Conservation (phyloP, 1,140 invertebrate genomes). For the Psix sp. region DNA sequence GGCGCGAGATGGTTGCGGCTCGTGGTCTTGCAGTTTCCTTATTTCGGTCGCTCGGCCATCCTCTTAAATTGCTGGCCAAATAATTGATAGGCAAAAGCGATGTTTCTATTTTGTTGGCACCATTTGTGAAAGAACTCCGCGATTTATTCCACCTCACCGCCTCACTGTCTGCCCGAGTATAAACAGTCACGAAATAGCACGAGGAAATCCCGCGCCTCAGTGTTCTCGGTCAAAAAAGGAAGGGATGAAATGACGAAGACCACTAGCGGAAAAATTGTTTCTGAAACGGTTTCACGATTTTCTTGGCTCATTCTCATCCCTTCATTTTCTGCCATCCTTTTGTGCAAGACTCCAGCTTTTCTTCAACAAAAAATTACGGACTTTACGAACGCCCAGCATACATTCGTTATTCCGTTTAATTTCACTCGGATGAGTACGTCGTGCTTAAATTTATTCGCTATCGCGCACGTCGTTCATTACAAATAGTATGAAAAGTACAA, state of each 20-base stretch:
- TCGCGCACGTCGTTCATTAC: conserved; percentile 23
- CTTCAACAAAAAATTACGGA: conserved; percentile 38
- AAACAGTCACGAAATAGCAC: conserved; percentile 65
- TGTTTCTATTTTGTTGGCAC: conserved; percentile 76
- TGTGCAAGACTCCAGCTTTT: conserved; percentile 39
- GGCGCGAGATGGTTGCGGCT: conserved; percentile 48
- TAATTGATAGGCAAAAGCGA: conserved; percentile 76
- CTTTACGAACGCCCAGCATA: conserved; percentile 50
- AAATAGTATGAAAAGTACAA: conserved; percentile 21
- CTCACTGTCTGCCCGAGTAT: conserved; percentile 70
- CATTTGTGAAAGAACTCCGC: conserved; percentile 72
- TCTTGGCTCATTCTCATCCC: conserved; percentile 39
- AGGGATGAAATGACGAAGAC: conserved; percentile 44
- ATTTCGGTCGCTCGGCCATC: conserved; percentile 59
- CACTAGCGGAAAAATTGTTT: conserved; percentile 60
- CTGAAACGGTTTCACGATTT: conserved; percentile 58
- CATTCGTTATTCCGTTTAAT: conserved; percentile 54
- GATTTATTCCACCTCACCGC: conserved; percentile 75
- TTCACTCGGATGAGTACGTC: conserved; percentile 44
- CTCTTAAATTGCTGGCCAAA: conserved; percentile 73
- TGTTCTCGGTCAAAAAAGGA: conserved; percentile 32
- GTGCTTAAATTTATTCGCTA: conserved; percentile 46
- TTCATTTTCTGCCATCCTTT: conserved; percentile 35
- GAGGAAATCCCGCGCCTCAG: conserved; percentile 48
- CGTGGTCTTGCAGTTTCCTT: conserved; percentile 51